Base-by-base conservation (phyloP, 1,140 invertebrate genomes). In the honey bee (Apis mellifera) region DNA sequence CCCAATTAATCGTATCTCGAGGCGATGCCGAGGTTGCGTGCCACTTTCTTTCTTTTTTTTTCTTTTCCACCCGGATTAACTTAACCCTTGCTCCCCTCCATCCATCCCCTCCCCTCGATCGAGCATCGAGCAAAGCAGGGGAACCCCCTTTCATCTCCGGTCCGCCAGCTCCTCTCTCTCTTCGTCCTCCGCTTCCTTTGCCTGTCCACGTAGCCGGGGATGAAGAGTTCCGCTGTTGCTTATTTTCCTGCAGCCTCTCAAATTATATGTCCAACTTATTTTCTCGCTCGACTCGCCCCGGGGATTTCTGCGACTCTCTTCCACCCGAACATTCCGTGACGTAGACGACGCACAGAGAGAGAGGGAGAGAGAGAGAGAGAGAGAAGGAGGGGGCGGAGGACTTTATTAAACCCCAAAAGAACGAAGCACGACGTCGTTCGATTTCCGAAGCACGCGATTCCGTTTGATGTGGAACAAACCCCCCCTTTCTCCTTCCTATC, bases 211-310 rank as follows among this genome's bases (percentile, higher is more conserved):
- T 74, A 59, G 54, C 55, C n/a, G 54, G 78, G 87, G 78, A 90
- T 87, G 83, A 89, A 90, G 32, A 42, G 85, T 89, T 89, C 79
- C 75, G 59, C 82, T 68, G 80, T 84, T 82, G 86, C 89, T 86
- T 90, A 85, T 90, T 87, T 89, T 90, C 82, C 78, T 84, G 83
- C 80, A 85, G 89, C 84, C 87, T 86, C 86, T 89, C 87, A 84
- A 90, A 89, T 90, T 90, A 90, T 89, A 89, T 86, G 85, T 87
- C 86, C 82, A 86, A 86, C 82, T 87, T 84, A 87, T 87, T 86
- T 84, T 84, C 77, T 68, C 80, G 65, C 75, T 74, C 73, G 78
- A 64, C 81, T 59, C 64, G 86, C 86, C 78, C 64, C 70, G 74
- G 80, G 78, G 86, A 86, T 88, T 89, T 84, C 83, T 65, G 26